phyloP scores from a whole-genome alignment of 1,140 invertebrate genomes.

The Pemphigus obesinymphae region DNA sequence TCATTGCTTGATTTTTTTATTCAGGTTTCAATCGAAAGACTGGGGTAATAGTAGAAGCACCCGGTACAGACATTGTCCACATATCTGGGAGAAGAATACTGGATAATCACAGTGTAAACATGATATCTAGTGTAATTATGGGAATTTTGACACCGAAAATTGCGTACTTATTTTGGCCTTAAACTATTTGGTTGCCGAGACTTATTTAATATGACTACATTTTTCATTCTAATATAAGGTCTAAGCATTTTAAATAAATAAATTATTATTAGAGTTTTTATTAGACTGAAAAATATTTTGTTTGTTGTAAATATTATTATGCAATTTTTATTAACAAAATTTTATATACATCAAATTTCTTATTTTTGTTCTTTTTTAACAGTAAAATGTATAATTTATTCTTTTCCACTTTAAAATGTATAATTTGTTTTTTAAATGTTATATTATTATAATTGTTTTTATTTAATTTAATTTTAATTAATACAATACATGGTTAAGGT shows the following conservation, averaged over 20 bases:
- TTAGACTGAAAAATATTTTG: neutral
- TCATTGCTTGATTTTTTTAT: slow-evolving; percentile 44
- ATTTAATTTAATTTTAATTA: neutral
- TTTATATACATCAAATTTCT: neutral
- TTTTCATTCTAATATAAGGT: neutral
- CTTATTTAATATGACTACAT: slow-evolving; percentile 23
- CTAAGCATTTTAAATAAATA: too few relatives aligned
- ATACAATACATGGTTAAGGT: slow-evolving; percentile 15
- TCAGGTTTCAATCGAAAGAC: slow-evolving; percentile 63
- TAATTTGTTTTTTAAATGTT: neutral
- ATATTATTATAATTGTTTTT: slow-evolving; percentile 5
- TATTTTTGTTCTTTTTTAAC: neutral
- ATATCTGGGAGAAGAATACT: slow-evolving; percentile 72
- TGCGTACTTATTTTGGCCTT: slow-evolving; percentile 63
- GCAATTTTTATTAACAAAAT: neutral
- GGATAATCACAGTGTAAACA: slow-evolving; percentile 89
- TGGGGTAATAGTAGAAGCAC: slow-evolving; percentile 68
- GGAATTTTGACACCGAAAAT: slow-evolving; percentile 68
- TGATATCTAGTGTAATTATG: slow-evolving; percentile 73
- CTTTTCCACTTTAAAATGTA: neutral
- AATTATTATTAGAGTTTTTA: too few relatives aligned
- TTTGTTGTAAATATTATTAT: neutral
- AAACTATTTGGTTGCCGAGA: neutral
- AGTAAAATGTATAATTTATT: neutral
- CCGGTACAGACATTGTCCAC: slow-evolving; percentile 66